Percentiles rank a stretch among this genome's conserved stretches.
Evolutionary conservation across 2,888 invertebrate genomes (phyloP).

Genomic region (Melanophora roralis): DNA sequence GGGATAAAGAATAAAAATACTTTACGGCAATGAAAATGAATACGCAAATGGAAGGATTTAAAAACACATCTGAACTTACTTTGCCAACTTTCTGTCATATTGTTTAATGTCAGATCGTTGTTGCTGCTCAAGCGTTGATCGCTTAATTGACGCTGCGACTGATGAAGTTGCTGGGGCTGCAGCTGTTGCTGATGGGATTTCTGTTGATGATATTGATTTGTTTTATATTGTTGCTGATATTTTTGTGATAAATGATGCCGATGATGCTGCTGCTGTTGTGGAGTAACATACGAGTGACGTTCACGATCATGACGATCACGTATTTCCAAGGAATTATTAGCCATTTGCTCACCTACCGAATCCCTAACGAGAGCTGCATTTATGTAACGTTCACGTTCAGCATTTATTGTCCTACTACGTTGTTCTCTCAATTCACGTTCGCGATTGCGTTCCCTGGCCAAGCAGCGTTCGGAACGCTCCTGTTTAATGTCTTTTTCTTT

Average conservation of each 20-base stretch:
- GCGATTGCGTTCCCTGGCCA: slow-evolving; percentile 61
- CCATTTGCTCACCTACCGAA: slow-evolving; percentile 44
- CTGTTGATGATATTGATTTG: slow-evolving; percentile 58
- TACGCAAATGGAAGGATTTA: too few relatives aligned
- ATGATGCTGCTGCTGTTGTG: slow-evolving; percentile 37
- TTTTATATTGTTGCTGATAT: slow-evolving; percentile 48
- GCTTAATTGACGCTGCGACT: slow-evolving; percentile 62
- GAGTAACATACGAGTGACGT: slow-evolving; percentile 22
- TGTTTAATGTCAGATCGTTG: slow-evolving; percentile 91
- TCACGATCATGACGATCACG: slow-evolving; percentile 66
- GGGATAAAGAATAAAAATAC: too few relatives aligned
- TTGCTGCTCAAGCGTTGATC: slow-evolving; percentile 81
- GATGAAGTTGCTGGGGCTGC: slow-evolving; percentile 62
- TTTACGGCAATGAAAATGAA: too few relatives aligned
- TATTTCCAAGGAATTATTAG: slow-evolving; percentile 59
- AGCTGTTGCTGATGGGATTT: slow-evolving; percentile 43
- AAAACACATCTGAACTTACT: slow-evolving; percentile 76
- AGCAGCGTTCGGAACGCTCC: slow-evolving; percentile 42
- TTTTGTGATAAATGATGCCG: slow-evolving; percentile 35
- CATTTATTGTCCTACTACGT: slow-evolving; percentile 62
- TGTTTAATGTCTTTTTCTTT: slow-evolving; percentile 42
- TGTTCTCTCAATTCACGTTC: slow-evolving; percentile 71
- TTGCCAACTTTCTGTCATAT: slow-evolving; percentile 90
- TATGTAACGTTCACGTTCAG: slow-evolving; percentile 64
- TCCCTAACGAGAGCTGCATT: slow-evolving; percentile 54